A percentile compares a stretch with the other conserved stretches of the same genome.
These are phyloP conservation scores for Alexandromys fortis DNA, from an alignment of 2,113 vertebrate species.

Conservation along the genomic window DNA sequence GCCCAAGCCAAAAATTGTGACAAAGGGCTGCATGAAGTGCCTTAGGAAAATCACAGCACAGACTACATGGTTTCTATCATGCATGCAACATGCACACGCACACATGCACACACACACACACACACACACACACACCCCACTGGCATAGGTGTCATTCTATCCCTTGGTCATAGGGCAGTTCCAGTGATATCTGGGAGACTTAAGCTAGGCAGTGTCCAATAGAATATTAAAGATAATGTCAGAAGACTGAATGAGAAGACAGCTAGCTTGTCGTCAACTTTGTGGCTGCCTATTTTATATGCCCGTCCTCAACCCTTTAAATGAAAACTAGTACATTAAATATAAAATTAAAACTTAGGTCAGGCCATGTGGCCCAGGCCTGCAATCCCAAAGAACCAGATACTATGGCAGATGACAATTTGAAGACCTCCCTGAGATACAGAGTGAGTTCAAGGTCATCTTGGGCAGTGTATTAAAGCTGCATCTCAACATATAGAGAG, in stretches of 20 bases:
- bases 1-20: conserved; percentile 66
- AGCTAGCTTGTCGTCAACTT: conserved; percentile 43
- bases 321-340: conserved; percentile 57
- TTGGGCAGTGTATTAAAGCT: background rate
- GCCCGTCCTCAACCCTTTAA: conserved; percentile 17
- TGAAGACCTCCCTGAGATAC: background rate
- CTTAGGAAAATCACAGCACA: conserved; percentile 65
- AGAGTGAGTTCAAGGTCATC: background rate
- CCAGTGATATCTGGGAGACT: conserved; percentile 61
- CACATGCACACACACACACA: background rate
- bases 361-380: background rate
- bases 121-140: background rate
- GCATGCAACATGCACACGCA: background rate
- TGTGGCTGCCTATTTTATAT: background rate
- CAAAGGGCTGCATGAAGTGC: conserved; percentile 44
- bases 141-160: background rate
- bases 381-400: background rate
- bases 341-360: background rate
- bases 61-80: conserved; percentile 4
- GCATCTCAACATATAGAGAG: background rate
- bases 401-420: background rate
- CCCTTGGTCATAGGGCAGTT: conserved; percentile 67
- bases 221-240: conserved; percentile 42
- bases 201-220: conserved; percentile 1
- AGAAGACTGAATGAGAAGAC: conserved; percentile 65